phyloP scores from a whole-genome alignment of 2,113 vertebrate genomes.

The Pholis gunnellus region DNA sequence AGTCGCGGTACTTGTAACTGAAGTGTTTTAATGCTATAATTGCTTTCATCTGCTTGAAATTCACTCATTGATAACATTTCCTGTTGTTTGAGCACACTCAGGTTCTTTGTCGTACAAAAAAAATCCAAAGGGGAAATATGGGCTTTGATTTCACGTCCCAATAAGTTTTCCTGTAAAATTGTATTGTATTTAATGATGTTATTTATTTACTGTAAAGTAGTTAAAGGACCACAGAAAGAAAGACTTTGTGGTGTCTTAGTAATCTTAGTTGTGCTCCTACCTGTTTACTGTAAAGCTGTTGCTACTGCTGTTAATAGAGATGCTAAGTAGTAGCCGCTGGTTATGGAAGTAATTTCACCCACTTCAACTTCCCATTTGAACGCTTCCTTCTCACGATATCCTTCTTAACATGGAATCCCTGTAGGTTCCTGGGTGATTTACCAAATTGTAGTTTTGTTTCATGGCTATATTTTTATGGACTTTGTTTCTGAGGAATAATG shows the following conservation, averaged over 20 bases:
- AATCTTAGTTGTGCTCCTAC: neutral
- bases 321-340: neutral
- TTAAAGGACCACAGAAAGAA: neutral
- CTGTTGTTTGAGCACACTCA: constrained; percentile 20
- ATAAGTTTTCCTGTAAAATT: neutral
- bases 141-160: constrained; percentile 1
- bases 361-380: neutral
- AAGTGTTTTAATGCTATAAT: constrained; percentile 19
- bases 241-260: neutral
- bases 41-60: constrained; percentile 49
- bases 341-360: neutral
- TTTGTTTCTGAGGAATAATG: neutral
- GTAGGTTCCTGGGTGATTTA: neutral
- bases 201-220: neutral
- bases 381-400: neutral
- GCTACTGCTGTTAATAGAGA: neutral
- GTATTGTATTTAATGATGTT: neutral
- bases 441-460: neutral
- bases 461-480: neutral
- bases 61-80: constrained; percentile 45
- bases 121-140: neutral
- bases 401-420: neutral
- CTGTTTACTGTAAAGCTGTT: neutral
- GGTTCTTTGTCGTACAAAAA: constrained; percentile 24
- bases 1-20: constrained; percentile 12